Evolutionary conservation across 2,888 invertebrate genomes (phyloP).

Genomic region (Cosmia pyralina): DNA sequence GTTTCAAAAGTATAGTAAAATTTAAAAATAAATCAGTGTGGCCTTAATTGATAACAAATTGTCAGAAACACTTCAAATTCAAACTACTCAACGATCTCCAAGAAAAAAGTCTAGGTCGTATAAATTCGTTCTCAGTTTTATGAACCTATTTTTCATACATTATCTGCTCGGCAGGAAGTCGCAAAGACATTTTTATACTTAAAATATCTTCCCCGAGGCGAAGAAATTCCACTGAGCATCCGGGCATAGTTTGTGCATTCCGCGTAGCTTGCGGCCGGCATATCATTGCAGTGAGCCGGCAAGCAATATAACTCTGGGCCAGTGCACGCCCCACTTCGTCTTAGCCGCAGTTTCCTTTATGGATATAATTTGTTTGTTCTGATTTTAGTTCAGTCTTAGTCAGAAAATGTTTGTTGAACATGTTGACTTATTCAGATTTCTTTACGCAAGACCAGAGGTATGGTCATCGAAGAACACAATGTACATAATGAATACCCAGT

Average conservation of each 20-base stretch:
- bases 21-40: neutral
- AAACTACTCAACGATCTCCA: slow-evolving; percentile 8
- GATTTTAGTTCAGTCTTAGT: slow-evolving; percentile 47
- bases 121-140: slow-evolving; percentile 40
- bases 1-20: neutral
- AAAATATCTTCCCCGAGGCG: slow-evolving; percentile 74
- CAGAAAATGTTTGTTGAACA: slow-evolving; percentile 27
- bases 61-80: slow-evolving; percentile 12
- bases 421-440: slow-evolving; percentile 6
- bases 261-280: slow-evolving; percentile 74
- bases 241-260: slow-evolving; percentile 78
- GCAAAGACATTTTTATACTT: slow-evolving; percentile 74
- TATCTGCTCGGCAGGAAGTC: slow-evolving; percentile 58
- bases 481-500: neutral
- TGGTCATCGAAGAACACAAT: too few species aligned
- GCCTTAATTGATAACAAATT: slow-evolving; percentile 25
- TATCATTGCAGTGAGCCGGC: slow-evolving; percentile 68
- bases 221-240: slow-evolving; percentile 74
- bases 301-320: slow-evolving; percentile 61
- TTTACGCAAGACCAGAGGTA: neutral
- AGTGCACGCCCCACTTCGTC: slow-evolving; percentile 62
- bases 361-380: slow-evolving; percentile 66
- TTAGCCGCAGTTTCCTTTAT: slow-evolving; percentile 66
- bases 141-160: slow-evolving; percentile 58
- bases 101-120: slow-evolving; percentile 43